Evolutionary conservation across 2,797 vertebrate species (phyloP).

Genomic region (Coracias cyanogaster): DNA sequence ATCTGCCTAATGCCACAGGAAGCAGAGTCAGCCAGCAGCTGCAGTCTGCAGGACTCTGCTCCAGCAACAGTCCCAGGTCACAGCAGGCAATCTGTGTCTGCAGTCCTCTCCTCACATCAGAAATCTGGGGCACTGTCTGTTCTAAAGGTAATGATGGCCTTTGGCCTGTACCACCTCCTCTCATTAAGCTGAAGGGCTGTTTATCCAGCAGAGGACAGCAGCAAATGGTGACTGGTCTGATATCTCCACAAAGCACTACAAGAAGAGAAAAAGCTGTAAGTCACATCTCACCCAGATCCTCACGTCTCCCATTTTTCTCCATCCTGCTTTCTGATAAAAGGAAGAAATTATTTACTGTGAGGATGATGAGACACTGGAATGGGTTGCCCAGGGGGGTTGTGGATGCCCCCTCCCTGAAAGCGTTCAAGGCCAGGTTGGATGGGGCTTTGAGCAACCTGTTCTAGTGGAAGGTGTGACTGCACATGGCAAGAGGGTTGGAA

Average conservation of each 20-base stretch:
- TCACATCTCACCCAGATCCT: not conserved
- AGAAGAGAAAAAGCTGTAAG: not conserved
- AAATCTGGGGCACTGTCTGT: not conserved
- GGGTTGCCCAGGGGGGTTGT: not conserved
- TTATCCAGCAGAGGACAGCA: not conserved
- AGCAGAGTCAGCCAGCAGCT: not conserved
- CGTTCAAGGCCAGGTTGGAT: not conserved
- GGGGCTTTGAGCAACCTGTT: not conserved
- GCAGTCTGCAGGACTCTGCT: not conserved
- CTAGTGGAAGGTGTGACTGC: not conserved
- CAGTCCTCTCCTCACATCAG: not conserved
- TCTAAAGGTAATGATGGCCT: not conserved
- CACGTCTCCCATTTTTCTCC: not conserved
- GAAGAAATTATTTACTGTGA: not conserved
- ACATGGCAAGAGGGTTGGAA: not conserved
- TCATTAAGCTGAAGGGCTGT: not conserved
- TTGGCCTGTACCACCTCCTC: not conserved
- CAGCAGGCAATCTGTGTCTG: rapidly evolving
- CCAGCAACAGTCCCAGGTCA: not conserved
- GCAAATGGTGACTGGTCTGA: not conserved
- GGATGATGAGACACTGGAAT: not conserved
- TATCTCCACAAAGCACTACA: not conserved
- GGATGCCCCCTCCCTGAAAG: not conserved
- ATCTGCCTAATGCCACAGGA: not conserved
- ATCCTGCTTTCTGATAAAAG: not conserved